These are phyloP conservation scores for Cosmia pyralina DNA, from an alignment of 2,888 invertebrate genomes.

Conservation along the genomic window DNA sequence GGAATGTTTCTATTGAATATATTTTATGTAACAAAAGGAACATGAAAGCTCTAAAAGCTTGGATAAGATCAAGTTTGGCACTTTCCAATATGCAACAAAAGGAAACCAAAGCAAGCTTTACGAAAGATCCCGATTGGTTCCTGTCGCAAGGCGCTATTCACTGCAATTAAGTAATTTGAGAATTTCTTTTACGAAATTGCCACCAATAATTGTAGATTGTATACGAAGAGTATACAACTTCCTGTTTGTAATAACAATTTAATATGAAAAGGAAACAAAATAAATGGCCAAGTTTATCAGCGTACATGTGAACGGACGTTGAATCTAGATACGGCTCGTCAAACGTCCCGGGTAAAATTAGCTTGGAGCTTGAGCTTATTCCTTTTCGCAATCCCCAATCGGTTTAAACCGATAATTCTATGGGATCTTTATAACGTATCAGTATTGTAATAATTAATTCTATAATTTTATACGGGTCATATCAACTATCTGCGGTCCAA, in stretches of 20 bases:
- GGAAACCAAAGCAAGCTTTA: slow-evolving; percentile 66
- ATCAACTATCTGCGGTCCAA: neutral
- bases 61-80: slow-evolving; percentile 54
- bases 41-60: slow-evolving; percentile 54
- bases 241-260: slow-evolving; percentile 20
- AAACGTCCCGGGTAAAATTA: slow-evolving; percentile 70
- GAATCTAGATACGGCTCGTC: slow-evolving; percentile 64
- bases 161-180: slow-evolving; percentile 65
- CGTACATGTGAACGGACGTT: slow-evolving; percentile 53
- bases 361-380: slow-evolving; percentile 51
- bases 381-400: slow-evolving; percentile 55
- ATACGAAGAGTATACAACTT: neutral
- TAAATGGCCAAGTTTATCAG: slow-evolving; percentile 62
- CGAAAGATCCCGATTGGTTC: slow-evolving; percentile 66
- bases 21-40: slow-evolving; percentile 31
- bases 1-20: slow-evolving; percentile 27
- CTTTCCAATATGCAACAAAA: slow-evolving; percentile 65
- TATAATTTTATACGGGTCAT: neutral
- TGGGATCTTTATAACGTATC: slow-evolving; percentile 35
- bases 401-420: slow-evolving; percentile 54
- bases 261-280: slow-evolving; percentile 49
- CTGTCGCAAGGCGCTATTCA: slow-evolving; percentile 62
- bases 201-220: slow-evolving; percentile 27
- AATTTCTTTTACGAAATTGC: slow-evolving; percentile 37
- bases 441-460: neutral